Evolutionary conservation across 2,113 vertebrate genomes (phyloP), one percentile per base, ranked within the genome.

Genomic region (Entelurus aequoreus): DNA sequence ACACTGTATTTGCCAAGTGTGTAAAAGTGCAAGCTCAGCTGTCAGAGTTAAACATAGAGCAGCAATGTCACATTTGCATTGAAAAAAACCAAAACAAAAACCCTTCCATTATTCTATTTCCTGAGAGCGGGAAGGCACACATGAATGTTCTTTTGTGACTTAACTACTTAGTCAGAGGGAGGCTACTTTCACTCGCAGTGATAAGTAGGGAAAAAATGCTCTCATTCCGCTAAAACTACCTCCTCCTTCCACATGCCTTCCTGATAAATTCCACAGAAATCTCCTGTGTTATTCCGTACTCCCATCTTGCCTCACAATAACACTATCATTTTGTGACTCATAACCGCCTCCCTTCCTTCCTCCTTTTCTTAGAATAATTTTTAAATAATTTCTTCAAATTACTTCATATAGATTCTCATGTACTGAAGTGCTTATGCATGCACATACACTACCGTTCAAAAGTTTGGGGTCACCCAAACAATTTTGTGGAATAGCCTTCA

Each of bases 11-110:
- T 63, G 68, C 75, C 77, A 78, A 80, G 50, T 59, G 21, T 62
- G 73, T 49, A 67, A 75, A 76, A 75, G 73, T 64, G 72, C 50
- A 59, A 55, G 5, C 48, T 46, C 71, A 70, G 74, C 66, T 72
- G 75, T 50, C 51, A 13, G 0, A 56, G 56, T 52, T 63, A 38
- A 59, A 58, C 5, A n/a, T n/a, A n/a, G 50, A 62, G 50, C 66
- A 67, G 63, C 62, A 78, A 46, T 72, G 70, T 68, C 76, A 77
- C 66, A 51, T 60, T 21, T 38, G 53, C n/a, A 65, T 40, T 40
- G 8, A 54, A 54, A 48, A 54, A 42, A 28, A 2, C 16, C 60
- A 36, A 60, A 28, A 2, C 16, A 48, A 56, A 36, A 60, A 57
- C 6, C 1, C 5, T 12, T 37, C 51, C 6, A 50, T 62, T 69